phyloP scores from a whole-genome alignment of 1,140 invertebrate species.

The Agrypnia vestita region DNA sequence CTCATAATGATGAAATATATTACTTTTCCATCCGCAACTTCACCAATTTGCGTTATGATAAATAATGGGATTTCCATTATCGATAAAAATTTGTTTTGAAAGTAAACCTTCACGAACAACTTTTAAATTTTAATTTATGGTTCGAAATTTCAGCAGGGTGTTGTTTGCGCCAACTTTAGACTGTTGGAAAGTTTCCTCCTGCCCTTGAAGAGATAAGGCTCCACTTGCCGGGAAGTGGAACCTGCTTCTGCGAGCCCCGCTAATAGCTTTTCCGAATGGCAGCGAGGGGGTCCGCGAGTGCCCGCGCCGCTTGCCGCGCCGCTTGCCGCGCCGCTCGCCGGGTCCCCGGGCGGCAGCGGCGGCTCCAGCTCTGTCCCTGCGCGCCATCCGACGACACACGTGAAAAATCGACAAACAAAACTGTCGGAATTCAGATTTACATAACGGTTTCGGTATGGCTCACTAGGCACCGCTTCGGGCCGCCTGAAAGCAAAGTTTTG shows the following conservation, averaged over 20 bases:
- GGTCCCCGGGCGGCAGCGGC: neutral
- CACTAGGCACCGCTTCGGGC: conserved; percentile 43
- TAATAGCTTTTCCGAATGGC: conserved; percentile 37
- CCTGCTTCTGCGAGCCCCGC: conserved; percentile 5
- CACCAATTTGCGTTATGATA: conserved; percentile 17
- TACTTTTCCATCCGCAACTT: conserved; percentile 9
- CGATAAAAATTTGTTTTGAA: conserved; percentile 20
- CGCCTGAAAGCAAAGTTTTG: conserved; percentile 58
- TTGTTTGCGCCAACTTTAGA: conserved; percentile 14
- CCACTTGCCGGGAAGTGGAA: neutral
- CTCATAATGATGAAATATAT: too few species aligned
- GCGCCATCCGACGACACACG: conserved; percentile 9
- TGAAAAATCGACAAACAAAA: conserved; percentile 43
- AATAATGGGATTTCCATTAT: conserved; percentile 37
- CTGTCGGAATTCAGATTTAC: conserved; percentile 41
- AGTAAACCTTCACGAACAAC: conserved; percentile 29
- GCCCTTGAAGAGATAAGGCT: conserved; percentile 29
- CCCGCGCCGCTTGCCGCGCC: too few species aligned
- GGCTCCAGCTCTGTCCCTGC: neutral
- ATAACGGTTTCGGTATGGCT: conserved; percentile 41
- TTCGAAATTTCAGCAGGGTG: conserved; percentile 23
- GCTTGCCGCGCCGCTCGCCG: neutral
- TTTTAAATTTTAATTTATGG: conserved; percentile 41
- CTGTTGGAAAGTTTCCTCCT: conserved; percentile 17
- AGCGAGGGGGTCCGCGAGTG: neutral